Base-by-base conservation (phyloP, 2,797 vertebrate genomes). In the Rhadinocentrus ornatus region DNA sequence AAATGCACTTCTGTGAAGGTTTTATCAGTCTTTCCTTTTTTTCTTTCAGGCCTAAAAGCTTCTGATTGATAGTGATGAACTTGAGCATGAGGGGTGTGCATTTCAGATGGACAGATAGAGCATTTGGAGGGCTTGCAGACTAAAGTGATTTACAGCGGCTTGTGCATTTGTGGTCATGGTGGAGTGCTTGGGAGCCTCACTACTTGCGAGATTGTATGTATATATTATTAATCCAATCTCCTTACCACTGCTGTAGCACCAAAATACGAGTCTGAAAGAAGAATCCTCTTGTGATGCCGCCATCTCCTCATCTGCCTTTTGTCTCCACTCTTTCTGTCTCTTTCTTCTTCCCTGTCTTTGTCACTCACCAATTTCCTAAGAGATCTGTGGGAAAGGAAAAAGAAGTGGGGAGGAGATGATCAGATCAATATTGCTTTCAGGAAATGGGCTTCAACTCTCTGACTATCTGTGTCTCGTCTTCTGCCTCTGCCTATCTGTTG, bases 381-480 rank as follows among this genome's bases (percentile, higher is more conserved):
- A 78, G 67, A 65, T 59, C 80, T 70, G 80, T 73, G n/a, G 68
- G 67, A 73, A 80, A 58, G 69, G 60, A 83, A 73, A 66, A 69
- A 60, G 70, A 84, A 72, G 52, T 60, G 70, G 84, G 70, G 82
- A 85, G 58, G 77, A 87, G 71, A 86, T 69, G 80, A 88, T 87
- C 84, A 88, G 85, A 93, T 93, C 91, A 90, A 92, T 91, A 93
- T 86, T 87, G 80, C 75, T 77, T 85, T 86, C 85, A 88, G 90
- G 89, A 89, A 90, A 89, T 82, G 78, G 73, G 72, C 80, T 73
- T 84, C 75, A 44, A 70, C 77, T 71, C 71, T 78, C 73, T 78
- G 73, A 61, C 71, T 79, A 82, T 57, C 61, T 27, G 68, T 76
- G 69, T 80, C 71, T 71, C 77, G 55, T 69, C 67, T 39, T 44